Base-by-base conservation (phyloP, 2,113 vertebrate genomes). In the Menura novaehollandiae region DNA sequence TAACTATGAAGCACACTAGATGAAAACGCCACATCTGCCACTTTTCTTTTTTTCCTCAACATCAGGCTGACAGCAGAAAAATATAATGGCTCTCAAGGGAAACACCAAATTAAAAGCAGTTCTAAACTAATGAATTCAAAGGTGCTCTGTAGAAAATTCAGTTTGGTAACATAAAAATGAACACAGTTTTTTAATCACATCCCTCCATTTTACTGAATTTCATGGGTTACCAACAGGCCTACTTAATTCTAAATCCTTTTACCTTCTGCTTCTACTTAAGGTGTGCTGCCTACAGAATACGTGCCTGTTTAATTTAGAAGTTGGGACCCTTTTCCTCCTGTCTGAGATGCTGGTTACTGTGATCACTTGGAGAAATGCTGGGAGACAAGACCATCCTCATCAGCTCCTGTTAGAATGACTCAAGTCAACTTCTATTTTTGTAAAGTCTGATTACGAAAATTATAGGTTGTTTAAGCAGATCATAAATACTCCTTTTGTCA, bases 81-180 rank as follows among this genome's bases (percentile, higher is more conserved):
- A 97, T 98, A 98, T 99, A 99, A 99, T 99, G 98, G 98, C 97
- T 98, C 99, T 98, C 98, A 83, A 93, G 98, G 98, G 99, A 98
- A 98, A 97, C 89, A 96, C 97, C 95, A 98, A 99, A 99, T 99
- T 99, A 99, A 99, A 98, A 98, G 97, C 97, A 98, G 97, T 98
- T 98, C 98, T 98, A 97, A 98, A 97, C 97, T 98, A 98, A 99
- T 99, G 98, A 99, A 99, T 99, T 99, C 98, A 98, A 98, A 98
- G 98, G 98, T 98, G 96, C 96, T 97, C 73, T 88, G 95, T 97
- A 86, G 97, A 95, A 97, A 97, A 97, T 95, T 95, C 95, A 79
- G 96, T 97, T 97, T 97, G 95, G 97, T 98, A 98, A 98, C 97
- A 97, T 86, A 95, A 94, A 98, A 97, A 98, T 91, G 95, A 97